Percentiles rank a stretch among this genome's conserved stretches.
Conservation (phyloP, 2,113 vertebrate genomes). For the Steatornis caripensis region DNA sequence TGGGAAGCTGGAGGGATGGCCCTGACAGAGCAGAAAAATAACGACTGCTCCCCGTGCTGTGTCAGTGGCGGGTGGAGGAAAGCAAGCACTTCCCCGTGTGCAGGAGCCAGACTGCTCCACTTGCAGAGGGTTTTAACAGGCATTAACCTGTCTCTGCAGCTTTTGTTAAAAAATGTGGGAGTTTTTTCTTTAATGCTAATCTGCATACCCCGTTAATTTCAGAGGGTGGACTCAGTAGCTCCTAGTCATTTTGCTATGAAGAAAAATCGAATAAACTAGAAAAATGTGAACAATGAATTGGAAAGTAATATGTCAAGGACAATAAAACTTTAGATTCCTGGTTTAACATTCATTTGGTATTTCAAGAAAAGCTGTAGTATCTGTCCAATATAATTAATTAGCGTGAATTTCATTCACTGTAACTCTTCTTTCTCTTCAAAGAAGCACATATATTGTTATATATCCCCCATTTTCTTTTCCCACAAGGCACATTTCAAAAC, state of each 20-base stretch:
- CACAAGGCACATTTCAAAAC: conserved; percentile 59
- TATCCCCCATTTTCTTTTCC: conserved; percentile 14
- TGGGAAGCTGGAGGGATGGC: not conserved
- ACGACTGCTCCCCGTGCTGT: not conserved
- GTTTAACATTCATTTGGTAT: conserved; percentile 47
- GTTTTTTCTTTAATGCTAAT: not conserved
- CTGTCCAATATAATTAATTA: conserved; percentile 58
- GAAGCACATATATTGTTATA: not conserved
- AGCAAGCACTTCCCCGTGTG: rapidly evolving
- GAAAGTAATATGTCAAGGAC: conserved; percentile 23
- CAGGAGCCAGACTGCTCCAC: not conserved
- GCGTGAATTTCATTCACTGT: not conserved
- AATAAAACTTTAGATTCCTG: conserved; percentile 49
- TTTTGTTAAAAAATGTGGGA: not conserved
- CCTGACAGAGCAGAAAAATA: not conserved
- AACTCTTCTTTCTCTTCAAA: conserved; percentile 30
- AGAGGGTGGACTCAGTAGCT: not conserved
- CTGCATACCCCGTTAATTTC: not conserved
- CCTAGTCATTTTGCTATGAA: not conserved
- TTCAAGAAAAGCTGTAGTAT: conserved; percentile 27
- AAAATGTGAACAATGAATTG: conserved; percentile 25
- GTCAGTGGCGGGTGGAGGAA: not conserved
- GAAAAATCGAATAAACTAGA: conserved; percentile 8
- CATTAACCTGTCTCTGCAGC: not conserved
- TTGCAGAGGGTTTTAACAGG: not conserved